Base-by-base conservation (phyloP, 2,888 invertebrate genomes). In the Phorcus lineatus region DNA sequence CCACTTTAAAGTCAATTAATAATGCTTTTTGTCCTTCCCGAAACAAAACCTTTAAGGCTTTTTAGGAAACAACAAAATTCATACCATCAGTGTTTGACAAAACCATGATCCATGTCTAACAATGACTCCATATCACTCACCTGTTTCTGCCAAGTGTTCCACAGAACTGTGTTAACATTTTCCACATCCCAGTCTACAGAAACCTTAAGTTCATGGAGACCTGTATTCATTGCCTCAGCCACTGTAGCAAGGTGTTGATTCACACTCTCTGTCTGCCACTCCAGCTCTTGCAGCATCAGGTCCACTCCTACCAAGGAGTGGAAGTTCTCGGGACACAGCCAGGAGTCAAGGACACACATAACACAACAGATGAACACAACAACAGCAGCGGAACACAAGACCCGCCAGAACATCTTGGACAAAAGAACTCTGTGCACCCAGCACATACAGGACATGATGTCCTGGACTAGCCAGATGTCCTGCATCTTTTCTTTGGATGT, bases 201-300 rank as follows among this genome's bases (percentile, higher is more conserved):
- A 22, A 74, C 75, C 62, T 86, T 86, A 80, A 86, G 87, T 22
- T 85, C 82, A n/a, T 76, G 76, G 17, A 90, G 77, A 77, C 88
- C 86, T n/a, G 82, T 77, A 82, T 90, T 91, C 80, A 91, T 86
- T 83, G 90, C 87, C 53, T 76, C 79, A 31, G 88, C 88, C 80
- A 89, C 88, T 22, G 88, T 86, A 22, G 82, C 75, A 70, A 89
- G 82, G 75, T 86, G 85, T 77, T 77, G 81, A 80, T 89, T 86
- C 24, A 86, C 86, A 84, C 86, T 86, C 80, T 86, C 83, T 2
- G 85, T 79, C 77, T 88, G 86, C 47, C 80, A 79, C 67, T 85
- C 75, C 53, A 88, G 82, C 67, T 83, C 86, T 67, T 55, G 80
- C 36, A 74, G 70, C 83, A 79, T 85, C 77, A 62, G 82, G 80